A percentile compares a stretch with the other conserved stretches of the same genome.
These are phyloP conservation scores for Potamilus streckersoni DNA, from an alignment of 1,140 invertebrate genomes.

Conservation along the genomic window DNA sequence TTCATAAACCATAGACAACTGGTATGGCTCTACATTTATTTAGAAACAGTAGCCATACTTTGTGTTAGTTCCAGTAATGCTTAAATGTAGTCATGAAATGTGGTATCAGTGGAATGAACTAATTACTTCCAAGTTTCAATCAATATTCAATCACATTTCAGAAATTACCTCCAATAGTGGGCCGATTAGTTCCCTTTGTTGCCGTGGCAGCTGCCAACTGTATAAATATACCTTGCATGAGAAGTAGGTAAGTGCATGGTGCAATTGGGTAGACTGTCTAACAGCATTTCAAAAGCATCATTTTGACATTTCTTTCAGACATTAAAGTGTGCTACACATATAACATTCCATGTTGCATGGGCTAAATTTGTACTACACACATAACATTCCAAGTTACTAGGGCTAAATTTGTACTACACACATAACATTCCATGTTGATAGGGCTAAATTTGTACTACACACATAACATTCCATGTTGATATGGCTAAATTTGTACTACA, in stretches of 20 bases:
- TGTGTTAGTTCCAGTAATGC: too few species aligned
- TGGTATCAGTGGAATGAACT: not conserved
- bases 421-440: too few species aligned
- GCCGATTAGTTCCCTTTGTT: slow-evolving; percentile 93
- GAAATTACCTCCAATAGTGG: slow-evolving; percentile 70
- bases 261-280: not conserved
- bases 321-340: not conserved
- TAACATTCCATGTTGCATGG: too few species aligned
- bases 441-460: too few species aligned
- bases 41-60: too few species aligned
- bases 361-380: too few species aligned
- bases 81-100: not conserved
- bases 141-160: slow-evolving; percentile 68
- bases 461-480: too few species aligned
- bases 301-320: not conserved
- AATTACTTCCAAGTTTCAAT: not conserved
- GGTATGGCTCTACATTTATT: too few species aligned
- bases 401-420: too few species aligned
- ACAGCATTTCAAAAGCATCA: not conserved
- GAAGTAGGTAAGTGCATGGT: slow-evolving; percentile 80
- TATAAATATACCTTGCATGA: slow-evolving; percentile 98
- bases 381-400: too few species aligned
- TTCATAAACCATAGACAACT: too few species aligned
- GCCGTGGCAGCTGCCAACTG: slow-evolving; percentile 98
- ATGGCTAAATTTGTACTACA: too few species aligned